A percentile compares a stretch with the other conserved stretches of the same genome.
Evolutionary conservation across 2,113 vertebrate genomes (phyloP).

Genomic region (Bos taurus): DNA sequence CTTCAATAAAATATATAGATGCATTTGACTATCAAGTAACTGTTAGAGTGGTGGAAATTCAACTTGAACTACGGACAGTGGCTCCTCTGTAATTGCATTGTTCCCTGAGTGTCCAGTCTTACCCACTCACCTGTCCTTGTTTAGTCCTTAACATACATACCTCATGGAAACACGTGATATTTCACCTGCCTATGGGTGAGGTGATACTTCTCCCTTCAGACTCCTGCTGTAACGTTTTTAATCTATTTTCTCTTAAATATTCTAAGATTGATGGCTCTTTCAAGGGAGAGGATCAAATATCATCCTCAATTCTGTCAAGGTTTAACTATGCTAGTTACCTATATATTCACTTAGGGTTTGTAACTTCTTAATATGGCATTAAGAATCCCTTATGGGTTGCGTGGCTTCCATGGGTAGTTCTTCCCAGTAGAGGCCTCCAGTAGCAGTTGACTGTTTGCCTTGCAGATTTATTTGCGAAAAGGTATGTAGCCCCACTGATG

Average conservation of each 20-base stretch:
- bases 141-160: too few relatives aligned
- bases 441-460: background rate
- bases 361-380: background rate
- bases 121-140: rapidly evolving
- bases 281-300: background rate
- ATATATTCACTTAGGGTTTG: background rate
- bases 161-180: background rate
- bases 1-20: background rate
- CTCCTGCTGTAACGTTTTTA: background rate
- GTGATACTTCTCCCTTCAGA: background rate
- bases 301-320: background rate
- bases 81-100: background rate
- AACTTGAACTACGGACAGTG: background rate
- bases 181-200: background rate
- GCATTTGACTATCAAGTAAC: background rate
- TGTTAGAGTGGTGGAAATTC: background rate
- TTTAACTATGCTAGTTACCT: background rate
- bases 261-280: background rate
- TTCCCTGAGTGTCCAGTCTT: background rate
- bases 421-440: background rate
- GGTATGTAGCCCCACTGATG: background rate
- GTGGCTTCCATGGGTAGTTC: background rate
- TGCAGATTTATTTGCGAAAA: conserved; percentile 19
- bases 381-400: background rate
- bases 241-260: background rate